phyloP scores from a whole-genome alignment of 2,888 invertebrate species.

The Vanessa cardui region DNA sequence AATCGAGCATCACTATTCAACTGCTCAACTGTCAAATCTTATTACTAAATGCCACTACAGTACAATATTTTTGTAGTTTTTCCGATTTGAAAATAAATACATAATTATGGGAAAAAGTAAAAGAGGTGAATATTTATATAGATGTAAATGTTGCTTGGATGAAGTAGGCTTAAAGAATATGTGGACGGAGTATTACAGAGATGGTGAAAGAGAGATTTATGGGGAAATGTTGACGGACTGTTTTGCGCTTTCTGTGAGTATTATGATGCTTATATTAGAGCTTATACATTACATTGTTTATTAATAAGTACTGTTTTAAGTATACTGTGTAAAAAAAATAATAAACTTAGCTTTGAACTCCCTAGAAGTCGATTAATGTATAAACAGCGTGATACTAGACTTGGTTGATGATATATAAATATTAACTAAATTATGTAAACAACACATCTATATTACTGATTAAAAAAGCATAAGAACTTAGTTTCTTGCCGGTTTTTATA shows the following conservation, averaged over 20 bases:
- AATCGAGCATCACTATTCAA: too few species aligned
- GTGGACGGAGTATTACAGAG: constrained; percentile 54
- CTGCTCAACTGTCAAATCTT: neutral
- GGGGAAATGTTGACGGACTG: constrained; percentile 66
- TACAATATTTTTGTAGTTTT: neutral
- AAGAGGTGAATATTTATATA: constrained; percentile 21
- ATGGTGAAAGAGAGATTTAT: constrained; percentile 55
- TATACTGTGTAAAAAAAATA: neutral
- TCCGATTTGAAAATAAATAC: neutral
- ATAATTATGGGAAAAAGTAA: constrained; percentile 23
- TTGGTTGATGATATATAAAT: too few species aligned
- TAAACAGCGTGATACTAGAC: too few species aligned
- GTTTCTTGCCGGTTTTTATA: too few species aligned
- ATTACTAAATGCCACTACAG: neutral
- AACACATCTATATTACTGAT: too few species aligned
- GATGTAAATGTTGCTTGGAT: constrained; percentile 64
- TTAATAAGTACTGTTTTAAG: neutral
- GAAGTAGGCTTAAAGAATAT: constrained; percentile 59
- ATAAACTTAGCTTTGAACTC: too few species aligned
- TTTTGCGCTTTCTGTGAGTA: constrained; percentile 61
- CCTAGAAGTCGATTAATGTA: too few species aligned
- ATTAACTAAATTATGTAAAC: too few species aligned
- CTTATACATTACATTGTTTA: neutral
- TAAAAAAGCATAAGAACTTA: too few species aligned
- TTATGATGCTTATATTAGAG: neutral